These are phyloP conservation scores for Cyprinodon variegatus DNA, from an alignment of 2,113 vertebrate species.

Conservation along the genomic window DNA sequence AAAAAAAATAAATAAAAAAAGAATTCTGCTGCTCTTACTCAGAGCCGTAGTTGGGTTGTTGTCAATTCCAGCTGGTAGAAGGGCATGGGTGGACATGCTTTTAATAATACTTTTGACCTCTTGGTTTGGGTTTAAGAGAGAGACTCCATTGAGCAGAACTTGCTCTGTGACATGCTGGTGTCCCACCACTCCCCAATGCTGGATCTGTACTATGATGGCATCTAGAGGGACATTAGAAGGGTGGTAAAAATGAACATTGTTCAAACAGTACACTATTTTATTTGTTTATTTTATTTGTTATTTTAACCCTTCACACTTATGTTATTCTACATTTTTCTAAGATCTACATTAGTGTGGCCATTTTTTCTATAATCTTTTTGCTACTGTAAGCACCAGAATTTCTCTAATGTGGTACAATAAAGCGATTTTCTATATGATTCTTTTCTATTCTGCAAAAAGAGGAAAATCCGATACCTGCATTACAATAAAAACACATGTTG, in stretches of 20 bases:
- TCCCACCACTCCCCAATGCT: conserved; percentile 50
- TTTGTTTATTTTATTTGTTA: too few species aligned
- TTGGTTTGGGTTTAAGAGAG: conserved; percentile 2
- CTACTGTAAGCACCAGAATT: too few species aligned
- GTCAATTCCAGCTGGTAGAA: neutral
- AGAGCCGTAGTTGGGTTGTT: conserved; percentile 27
- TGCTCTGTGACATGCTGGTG: conserved; percentile 18
- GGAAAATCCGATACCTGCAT: neutral
- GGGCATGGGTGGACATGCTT: conserved; percentile 11
- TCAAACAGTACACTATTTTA: too few species aligned
- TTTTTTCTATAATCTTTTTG: too few species aligned
- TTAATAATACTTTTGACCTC: conserved; percentile 37
- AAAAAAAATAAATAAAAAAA: neutral
- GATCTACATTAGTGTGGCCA: too few species aligned
- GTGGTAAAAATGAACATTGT: neutral
- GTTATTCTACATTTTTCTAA: too few species aligned
- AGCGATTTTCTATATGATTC: too few species aligned
- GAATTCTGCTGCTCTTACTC: conserved; percentile 34
- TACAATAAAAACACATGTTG: neutral
- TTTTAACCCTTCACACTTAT: too few species aligned
- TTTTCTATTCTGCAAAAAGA: too few species aligned
- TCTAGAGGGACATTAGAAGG: conserved; percentile 33
- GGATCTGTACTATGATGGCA: conserved; percentile 53
- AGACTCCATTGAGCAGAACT: conserved; percentile 60
- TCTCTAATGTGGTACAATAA: too few species aligned